Evolutionary conservation across 1,140 invertebrate species (phyloP).

Genomic region (Goniozus legneri): DNA sequence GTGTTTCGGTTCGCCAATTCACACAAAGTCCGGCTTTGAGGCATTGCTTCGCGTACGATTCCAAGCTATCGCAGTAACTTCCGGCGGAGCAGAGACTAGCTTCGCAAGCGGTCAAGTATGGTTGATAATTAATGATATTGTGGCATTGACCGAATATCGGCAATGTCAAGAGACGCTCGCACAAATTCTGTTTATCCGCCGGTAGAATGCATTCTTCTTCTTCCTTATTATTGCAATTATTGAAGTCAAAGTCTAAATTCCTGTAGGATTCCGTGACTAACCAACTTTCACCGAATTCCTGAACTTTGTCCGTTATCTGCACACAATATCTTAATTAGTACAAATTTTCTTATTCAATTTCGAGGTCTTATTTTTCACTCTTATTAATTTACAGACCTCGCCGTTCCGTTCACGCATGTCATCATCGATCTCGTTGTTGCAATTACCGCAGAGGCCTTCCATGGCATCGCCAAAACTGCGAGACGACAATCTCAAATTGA

Average conservation of each 20-base stretch:
- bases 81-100: conserved; percentile 61
- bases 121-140: conserved; percentile 64
- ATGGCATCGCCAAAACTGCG: conserved; percentile 67
- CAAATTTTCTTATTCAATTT: neutral
- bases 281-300: conserved; percentile 64
- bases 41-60: conserved; percentile 73
- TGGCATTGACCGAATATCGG: conserved; percentile 70
- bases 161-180: conserved; percentile 61
- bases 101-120: conserved; percentile 67
- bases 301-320: conserved; percentile 27
- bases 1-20: conserved; percentile 62
- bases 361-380: neutral
- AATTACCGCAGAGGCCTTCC: conserved; percentile 77
- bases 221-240: conserved; percentile 28
- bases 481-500: conserved; percentile 65
- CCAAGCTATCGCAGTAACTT: conserved; percentile 62
- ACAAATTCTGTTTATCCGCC: conserved; percentile 60
- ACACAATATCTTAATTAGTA: neutral
- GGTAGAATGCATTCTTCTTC: conserved; percentile 48
- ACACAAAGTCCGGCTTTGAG: conserved; percentile 65
- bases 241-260: conserved; percentile 21
- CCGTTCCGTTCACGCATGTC: conserved; percentile 61
- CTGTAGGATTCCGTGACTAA: conserved; percentile 50
- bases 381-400: conserved; percentile 25
- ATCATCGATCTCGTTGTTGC: conserved; percentile 64